Evolutionary conservation across 2,888 invertebrate species (phyloP).

Genomic region (Conistra vaccinii): DNA sequence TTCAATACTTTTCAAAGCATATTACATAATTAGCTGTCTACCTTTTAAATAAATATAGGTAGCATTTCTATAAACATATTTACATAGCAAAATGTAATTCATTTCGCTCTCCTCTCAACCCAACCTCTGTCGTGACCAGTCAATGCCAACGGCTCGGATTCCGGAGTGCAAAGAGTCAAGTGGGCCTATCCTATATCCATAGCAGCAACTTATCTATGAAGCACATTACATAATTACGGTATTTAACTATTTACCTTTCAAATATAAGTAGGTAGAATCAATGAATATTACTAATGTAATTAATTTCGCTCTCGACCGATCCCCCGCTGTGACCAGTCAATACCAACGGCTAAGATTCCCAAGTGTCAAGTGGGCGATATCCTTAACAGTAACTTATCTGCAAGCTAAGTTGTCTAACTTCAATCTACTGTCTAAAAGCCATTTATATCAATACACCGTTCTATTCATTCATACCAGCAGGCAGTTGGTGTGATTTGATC

Average conservation of each 20-base stretch:
- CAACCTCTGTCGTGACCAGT: too few relatives aligned
- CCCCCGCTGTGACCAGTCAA: constrained; percentile 34
- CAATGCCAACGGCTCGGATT: too few relatives aligned
- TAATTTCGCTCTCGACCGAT: not conserved
- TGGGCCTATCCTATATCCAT: too few relatives aligned
- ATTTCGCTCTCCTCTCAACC: too few relatives aligned
- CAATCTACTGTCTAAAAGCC: constrained; percentile 21
- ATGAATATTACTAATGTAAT: not conserved
- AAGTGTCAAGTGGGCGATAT: constrained; percentile 33
- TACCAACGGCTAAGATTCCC: constrained; percentile 14
- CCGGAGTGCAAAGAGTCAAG: too few relatives aligned
- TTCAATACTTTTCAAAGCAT: too few relatives aligned
- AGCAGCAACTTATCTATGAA: too few relatives aligned
- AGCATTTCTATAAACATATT: too few relatives aligned
- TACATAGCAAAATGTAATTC: too few relatives aligned
- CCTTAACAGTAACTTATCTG: constrained; percentile 18
- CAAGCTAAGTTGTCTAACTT: constrained; percentile 21
- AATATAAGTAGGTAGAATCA: not conserved
- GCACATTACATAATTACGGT: not conserved
- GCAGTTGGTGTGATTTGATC: constrained; percentile 16
- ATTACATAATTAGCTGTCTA: too few relatives aligned
- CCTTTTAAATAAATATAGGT: too few relatives aligned
- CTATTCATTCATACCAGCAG: constrained; percentile 18
- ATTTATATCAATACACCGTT: constrained; percentile 27
- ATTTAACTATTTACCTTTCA: not conserved